These are phyloP conservation scores for Platypus cylindrus DNA, from an alignment of 2,888 invertebrate species.

Conservation along the genomic window DNA sequence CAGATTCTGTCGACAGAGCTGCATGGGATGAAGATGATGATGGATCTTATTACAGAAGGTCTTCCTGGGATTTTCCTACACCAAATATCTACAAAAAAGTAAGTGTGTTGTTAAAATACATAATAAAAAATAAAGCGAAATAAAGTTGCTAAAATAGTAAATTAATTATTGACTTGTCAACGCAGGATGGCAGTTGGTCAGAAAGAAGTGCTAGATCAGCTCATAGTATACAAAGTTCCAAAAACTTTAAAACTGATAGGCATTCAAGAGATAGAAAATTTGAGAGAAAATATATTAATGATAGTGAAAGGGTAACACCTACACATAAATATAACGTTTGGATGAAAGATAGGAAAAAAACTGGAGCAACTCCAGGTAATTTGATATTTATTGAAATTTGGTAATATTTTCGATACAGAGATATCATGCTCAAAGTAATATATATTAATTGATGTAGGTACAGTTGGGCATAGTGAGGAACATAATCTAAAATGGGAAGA, in stretches of 20 bases:
- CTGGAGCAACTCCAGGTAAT: conserved; percentile 50
- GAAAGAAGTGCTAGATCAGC: conserved; percentile 21
- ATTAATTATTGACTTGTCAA: neutral
- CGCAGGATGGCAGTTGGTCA: conserved; percentile 27
- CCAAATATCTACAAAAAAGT: conserved; percentile 45
- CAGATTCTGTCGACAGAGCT: conserved; percentile 52
- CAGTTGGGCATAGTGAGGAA: too few relatives aligned
- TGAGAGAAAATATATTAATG: conserved; percentile 37
- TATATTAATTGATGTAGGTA: too few relatives aligned
- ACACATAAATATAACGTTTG: conserved; percentile 74
- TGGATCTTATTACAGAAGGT: conserved; percentile 48
- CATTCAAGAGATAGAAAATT: conserved; percentile 16
- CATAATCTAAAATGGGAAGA: conserved; percentile 47
- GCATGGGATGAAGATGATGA: conserved; percentile 67
- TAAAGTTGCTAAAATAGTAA: conserved; percentile 8
- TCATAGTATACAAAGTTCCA: conserved; percentile 4
- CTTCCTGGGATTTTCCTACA: conserved; percentile 89
- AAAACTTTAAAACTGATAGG: conserved; percentile 7
- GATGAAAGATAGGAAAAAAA: conserved; percentile 53
- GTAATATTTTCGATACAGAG: too few relatives aligned
- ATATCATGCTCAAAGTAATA: too few relatives aligned
- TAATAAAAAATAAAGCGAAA: neutral
- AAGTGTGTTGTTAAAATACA: conserved; percentile 1
- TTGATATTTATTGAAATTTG: too few relatives aligned
- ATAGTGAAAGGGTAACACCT: conserved; percentile 75